phyloP scores from a whole-genome alignment of 23 tunicate species.

The Styela clava region DNA sequence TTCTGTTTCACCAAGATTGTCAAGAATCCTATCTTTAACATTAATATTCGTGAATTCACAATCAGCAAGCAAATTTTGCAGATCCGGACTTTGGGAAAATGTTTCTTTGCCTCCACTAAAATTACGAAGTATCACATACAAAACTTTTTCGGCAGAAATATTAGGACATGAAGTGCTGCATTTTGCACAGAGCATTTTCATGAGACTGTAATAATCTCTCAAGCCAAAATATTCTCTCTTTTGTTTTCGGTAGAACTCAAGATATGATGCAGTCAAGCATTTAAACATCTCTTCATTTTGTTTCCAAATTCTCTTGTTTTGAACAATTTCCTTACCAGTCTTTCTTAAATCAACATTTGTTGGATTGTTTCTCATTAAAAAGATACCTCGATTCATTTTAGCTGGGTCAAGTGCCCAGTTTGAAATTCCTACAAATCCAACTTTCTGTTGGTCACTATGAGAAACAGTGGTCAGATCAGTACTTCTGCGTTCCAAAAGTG shows the following conservation, averaged over 20 bases:
- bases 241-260: constrained; percentile 42
- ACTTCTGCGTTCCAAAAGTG: constrained; percentile 44
- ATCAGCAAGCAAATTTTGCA: constrained; percentile 20
- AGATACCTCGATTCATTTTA: constrained; percentile 87
- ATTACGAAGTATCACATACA: constrained; percentile 42
- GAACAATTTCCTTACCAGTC: constrained; percentile 62
- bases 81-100: constrained; percentile 28
- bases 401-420: constrained; percentile 96
- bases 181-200: constrained; percentile 57
- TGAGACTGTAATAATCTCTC: constrained; percentile 76
- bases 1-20: constrained; percentile 50
- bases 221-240: constrained; percentile 69
- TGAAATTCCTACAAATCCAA: constrained; percentile 91
- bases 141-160: constrained; percentile 27
- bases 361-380: constrained; percentile 71
- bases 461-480: background rate
- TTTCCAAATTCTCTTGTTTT: constrained; percentile 12
- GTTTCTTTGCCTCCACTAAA: constrained; percentile 40
- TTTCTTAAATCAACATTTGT: constrained; percentile 40
- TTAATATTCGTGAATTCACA: constrained; percentile 6
- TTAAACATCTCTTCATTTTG: constrained; percentile 31
- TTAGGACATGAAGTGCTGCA: background rate
- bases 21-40: constrained; percentile 27
- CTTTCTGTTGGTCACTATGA: constrained; percentile 28
- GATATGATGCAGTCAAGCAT: constrained; percentile 43